Base-by-base conservation (phyloP, 2,113 vertebrate genomes). In the Sinocyclocheilus maitianheensis region DNA sequence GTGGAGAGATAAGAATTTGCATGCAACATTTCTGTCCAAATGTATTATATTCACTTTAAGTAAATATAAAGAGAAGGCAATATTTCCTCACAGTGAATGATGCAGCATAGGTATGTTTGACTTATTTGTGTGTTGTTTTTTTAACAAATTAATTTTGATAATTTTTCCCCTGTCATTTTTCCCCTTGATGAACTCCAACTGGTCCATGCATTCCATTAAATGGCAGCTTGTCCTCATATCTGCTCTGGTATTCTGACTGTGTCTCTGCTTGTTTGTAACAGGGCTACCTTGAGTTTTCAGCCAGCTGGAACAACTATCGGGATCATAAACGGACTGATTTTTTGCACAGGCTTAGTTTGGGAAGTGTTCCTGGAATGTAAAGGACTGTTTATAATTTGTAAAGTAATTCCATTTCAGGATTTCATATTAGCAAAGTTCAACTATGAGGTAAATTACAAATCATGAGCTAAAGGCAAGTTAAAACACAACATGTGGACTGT, bases 221-320 rank as follows among this genome's bases (percentile, higher is more conserved):
- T 37, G 78, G 79, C 14, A 51, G 62, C 48, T 78, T 79, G 63
- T 26, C 84, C 48, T 53, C 79, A 24, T 58, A 55, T 13, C 74
- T 60, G 76, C 53, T 85, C 62, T 78, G 88, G 80, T 82, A 89
- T 90, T 89, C 83, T 48, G 71, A 86, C 37, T 91, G 18, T 88
- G 90, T 90, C 88, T 89, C 86, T 89, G 89, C 92, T 89, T 40
- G 90, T 88, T 89, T 81, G 11, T 87, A 86, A 69, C 77, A 88
- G 74, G 55, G 83, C 30, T 88, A 24, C 86, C 63, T 16, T 69
- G 40, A 67, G 22, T 65, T 72, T 85, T 53, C 40, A 74, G 69
- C 34, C 34, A 85, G 76, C 24, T 77, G 85, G 81, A 82, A 37
- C n/a, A 81, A 51, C 51, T 55, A 48, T 67, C n/a, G 51, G 3